These are phyloP conservation scores for Halcyon senegalensis DNA, from an alignment of 2,113 vertebrate genomes.

Conservation along the genomic window DNA sequence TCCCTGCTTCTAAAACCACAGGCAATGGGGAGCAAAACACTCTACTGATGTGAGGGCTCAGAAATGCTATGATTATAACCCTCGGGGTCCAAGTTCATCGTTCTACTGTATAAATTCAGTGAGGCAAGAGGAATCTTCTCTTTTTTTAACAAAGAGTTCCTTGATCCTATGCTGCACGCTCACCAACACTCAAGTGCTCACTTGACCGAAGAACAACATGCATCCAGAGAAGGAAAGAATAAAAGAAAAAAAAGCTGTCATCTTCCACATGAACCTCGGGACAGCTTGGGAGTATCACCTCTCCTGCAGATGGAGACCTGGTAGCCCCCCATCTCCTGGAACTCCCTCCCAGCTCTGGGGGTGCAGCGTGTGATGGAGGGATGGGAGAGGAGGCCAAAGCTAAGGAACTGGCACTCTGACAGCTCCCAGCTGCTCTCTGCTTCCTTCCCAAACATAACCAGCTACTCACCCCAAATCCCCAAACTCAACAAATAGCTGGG, in stretches of 20 bases:
- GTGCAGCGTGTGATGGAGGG: background rate
- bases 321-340: background rate
- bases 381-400: background rate
- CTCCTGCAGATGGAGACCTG: background rate
- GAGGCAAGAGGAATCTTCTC: background rate
- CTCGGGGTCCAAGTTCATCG: background rate
- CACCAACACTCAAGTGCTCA: background rate
- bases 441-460: background rate
- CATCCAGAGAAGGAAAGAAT: background rate
- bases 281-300: background rate
- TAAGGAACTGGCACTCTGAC: background rate
- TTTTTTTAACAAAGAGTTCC: background rate
- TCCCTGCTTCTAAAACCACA: background rate
- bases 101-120: background rate
- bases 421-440: conserved; percentile 4
- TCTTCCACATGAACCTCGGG: background rate
- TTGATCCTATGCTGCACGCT: background rate
- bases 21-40: background rate
- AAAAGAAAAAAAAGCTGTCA: background rate
- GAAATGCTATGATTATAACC: background rate
- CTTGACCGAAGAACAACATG: background rate
- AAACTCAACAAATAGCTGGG: background rate
- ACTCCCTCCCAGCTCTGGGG: background rate
- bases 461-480: background rate
- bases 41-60: background rate